These are phyloP conservation scores for Chloropsis hardwickii DNA, from an alignment of 2,113 vertebrate genomes.

Conservation along the genomic window DNA sequence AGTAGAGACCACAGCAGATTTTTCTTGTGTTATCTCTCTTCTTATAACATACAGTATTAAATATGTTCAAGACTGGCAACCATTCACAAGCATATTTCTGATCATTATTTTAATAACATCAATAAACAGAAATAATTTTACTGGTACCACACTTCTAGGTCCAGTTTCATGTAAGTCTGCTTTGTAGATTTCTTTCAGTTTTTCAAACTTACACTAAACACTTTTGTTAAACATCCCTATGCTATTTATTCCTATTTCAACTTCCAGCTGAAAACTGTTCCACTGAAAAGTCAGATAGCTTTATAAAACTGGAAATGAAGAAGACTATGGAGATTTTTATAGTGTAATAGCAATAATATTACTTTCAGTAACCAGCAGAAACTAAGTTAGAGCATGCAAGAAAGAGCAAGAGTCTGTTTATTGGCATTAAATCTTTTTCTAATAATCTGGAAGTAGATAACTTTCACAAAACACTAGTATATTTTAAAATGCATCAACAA, in stretches of 20 bases:
- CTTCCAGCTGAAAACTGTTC: not conserved
- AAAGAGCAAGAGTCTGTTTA: not conserved
- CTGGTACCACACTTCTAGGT: not conserved
- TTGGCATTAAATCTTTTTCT: not conserved
- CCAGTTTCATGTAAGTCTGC: not conserved
- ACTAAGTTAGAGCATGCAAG: not conserved
- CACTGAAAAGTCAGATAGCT: not conserved
- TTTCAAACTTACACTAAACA: not conserved
- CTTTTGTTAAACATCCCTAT: not conserved
- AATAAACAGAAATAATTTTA: not conserved
- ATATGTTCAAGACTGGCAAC: not conserved
- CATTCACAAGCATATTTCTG: not conserved
- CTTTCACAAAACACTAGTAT: not conserved
- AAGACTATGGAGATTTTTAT: not conserved
- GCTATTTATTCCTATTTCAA: not conserved
- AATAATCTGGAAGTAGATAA: not conserved
- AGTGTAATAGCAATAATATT: not conserved
- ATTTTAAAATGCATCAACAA: not conserved
- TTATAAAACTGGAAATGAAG: not conserved
- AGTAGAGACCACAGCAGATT: not conserved
- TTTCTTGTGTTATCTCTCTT: not conserved
- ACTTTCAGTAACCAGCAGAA: not conserved
- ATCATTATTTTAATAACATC: not conserved
- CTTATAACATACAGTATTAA: not conserved
- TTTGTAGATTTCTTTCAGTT: not conserved